Conservation (phyloP, 2,797 vertebrate genomes). For the Acomys russatus region DNA sequence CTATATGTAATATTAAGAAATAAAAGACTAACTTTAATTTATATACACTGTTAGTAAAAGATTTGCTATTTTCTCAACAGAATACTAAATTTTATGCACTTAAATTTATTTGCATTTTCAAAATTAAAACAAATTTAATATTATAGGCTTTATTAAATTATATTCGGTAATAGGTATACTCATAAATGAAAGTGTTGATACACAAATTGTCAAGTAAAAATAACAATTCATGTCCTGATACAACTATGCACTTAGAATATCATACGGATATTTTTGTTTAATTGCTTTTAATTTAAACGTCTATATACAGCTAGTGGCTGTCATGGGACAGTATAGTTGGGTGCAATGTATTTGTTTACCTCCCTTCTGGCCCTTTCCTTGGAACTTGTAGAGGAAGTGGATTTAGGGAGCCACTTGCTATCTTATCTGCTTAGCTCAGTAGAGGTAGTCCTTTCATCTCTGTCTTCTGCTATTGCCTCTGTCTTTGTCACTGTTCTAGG, state of each 20-base stretch:
- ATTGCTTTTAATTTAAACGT: not conserved
- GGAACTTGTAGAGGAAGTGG: not conserved
- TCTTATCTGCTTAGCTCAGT: too few species aligned
- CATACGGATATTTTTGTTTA: not conserved
- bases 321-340: not conserved
- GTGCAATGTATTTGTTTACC: not conserved
- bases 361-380: not conserved
- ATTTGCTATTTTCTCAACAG: conserved; percentile 19
- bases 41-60: not conserved
- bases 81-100: not conserved
- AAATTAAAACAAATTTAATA: conserved; percentile 15
- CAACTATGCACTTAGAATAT: not conserved
- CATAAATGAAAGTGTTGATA: not conserved
- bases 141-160: not conserved
- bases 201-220: not conserved
- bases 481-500: not conserved
- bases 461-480: not conserved
- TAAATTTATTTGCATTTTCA: conserved; percentile 4
- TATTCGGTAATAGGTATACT: not conserved
- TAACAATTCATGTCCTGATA: not conserved
- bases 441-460: not conserved
- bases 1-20: conserved; percentile 1
- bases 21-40: not conserved
- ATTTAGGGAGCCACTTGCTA: not conserved
- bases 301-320: not conserved